Percentiles rank a stretch among this genome's conserved stretches.
phyloP scores from a whole-genome alignment of 2,888 invertebrate genomes.

The Caenorhabditis sp. region DNA sequence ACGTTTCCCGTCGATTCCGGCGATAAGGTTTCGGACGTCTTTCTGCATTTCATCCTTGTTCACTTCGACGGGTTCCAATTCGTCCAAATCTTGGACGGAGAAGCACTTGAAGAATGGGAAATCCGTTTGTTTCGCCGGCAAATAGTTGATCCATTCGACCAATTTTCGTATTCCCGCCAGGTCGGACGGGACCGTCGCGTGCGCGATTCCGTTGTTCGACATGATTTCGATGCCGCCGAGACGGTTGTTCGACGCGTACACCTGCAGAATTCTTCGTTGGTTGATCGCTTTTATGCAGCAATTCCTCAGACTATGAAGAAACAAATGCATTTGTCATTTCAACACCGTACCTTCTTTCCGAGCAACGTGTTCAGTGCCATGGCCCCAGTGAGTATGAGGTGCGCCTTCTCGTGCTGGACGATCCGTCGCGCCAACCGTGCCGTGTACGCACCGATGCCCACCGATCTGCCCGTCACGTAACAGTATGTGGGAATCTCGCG shows the following conservation, averaged over 20 bases:
- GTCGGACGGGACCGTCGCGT: slow-evolving; percentile 91
- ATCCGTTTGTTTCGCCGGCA: slow-evolving; percentile 84
- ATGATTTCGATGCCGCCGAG: slow-evolving; percentile 97
- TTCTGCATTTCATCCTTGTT: slow-evolving; percentile 39
- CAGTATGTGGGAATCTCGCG: slow-evolving; percentile 92
- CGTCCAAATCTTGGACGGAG: not conserved
- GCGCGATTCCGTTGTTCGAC: slow-evolving; percentile 97
- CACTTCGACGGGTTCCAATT: slow-evolving; percentile 24
- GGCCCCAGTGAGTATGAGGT: slow-evolving; percentile 97
- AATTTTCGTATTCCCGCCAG: slow-evolving; percentile 86
- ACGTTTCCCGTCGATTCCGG: slow-evolving; percentile 34
- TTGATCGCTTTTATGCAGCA: not conserved
- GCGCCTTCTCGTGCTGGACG: slow-evolving; percentile 85
- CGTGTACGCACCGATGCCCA: slow-evolving; percentile 97
- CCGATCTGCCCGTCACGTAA: slow-evolving; percentile 96
- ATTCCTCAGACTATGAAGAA: too few species aligned
- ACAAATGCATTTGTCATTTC: too few species aligned
- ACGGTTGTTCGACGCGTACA: slow-evolving; percentile 98
- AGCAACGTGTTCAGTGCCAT: slow-evolving; percentile 84
- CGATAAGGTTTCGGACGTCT: slow-evolving; percentile 36
- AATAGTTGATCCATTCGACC: slow-evolving; percentile 92
- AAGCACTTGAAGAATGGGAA: slow-evolving; percentile 54
- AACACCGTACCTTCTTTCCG: slow-evolving; percentile 85
- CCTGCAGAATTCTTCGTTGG: slow-evolving; percentile 81
- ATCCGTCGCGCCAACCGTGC: slow-evolving; percentile 91